Base-by-base conservation (phyloP, 64 coral and sea anemone genomes). In the Pachyseris speciosa region DNA sequence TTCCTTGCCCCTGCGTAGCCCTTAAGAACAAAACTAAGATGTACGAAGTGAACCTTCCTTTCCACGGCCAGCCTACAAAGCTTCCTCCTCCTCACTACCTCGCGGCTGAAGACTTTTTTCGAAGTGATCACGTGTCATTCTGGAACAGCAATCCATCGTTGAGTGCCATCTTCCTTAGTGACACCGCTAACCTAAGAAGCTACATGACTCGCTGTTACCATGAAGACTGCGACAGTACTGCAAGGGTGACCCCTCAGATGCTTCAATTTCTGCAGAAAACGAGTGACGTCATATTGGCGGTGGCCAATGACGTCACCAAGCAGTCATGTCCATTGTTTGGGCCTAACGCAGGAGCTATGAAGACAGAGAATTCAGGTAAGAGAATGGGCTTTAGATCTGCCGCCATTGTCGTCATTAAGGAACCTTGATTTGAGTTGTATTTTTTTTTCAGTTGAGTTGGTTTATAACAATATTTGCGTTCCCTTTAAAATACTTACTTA, bases 211-310 rank as follows among this genome's bases (percentile, higher is more conserved):
- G 45, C 17, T 93, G 91, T 57, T 93, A 93, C 60, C 91, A 93
- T 38, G 7, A 71, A 5, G 10, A 39, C 1, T 93, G 91, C 37
- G 91, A 93, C 74, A 88, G 34, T n/a, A 32, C 78, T 39, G 30
- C n/a, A 37, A 84, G 51, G 20, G 84, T 93, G 28, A 93, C 83
- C 11, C 43, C 71, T 25, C 45, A 95, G 57, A 79, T 72, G 61
- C 48, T 95, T 19, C 33, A 31, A 37, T 95, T 95, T 61, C 77
- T 95, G 64, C 84, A 84, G 36, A 95, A 95, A 72, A 90, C 93
- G 5, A 76, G 25, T 86, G 83, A 95, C 20, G 17, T 72, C 24
- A 67, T 95, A 20, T 63, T 84, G 5, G 52, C 83, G n/a, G 90
- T 77, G 72, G 64, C 72, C 76, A 51, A 86, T 36, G 79, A 91